Conservation (phyloP, 2,113 vertebrate species). For the Beaufortia kweichowensis region DNA sequence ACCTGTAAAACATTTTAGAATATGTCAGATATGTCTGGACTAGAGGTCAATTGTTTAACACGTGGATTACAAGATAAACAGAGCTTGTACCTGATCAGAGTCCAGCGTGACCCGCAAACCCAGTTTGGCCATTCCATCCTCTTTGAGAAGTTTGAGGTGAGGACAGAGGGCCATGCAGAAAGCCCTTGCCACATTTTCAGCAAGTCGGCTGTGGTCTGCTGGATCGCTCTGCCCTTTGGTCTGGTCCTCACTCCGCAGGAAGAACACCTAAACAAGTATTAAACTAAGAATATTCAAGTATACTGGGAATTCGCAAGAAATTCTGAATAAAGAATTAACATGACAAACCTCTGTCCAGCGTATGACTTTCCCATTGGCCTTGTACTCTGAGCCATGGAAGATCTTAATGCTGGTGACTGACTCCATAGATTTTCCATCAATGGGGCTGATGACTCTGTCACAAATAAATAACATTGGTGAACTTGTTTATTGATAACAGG, state of each 20-base stretch:
- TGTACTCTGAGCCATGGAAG: constrained; percentile 96
- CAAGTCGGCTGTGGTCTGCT: constrained; percentile 93
- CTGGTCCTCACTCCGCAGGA: constrained; percentile 92
- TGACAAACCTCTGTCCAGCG: constrained; percentile 94
- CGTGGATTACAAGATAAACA: background rate
- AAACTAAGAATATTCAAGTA: background rate
- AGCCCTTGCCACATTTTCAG: constrained; percentile 92
- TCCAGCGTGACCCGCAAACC: constrained; percentile 92
- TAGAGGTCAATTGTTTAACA: background rate
- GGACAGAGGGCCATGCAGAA: constrained; percentile 94
- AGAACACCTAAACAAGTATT: constrained; percentile 83
- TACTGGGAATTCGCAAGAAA: background rate
- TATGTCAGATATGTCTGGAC: background rate
- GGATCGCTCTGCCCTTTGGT: constrained; percentile 87
- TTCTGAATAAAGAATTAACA: background rate
- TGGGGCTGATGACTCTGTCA: constrained; percentile 88
- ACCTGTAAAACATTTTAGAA: constrained; percentile 74
- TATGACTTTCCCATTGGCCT: constrained; percentile 96
- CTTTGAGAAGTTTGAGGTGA: constrained; percentile 93
- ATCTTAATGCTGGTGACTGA: constrained; percentile 96
- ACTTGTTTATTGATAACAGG: background rate
- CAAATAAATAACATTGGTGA: background rate
- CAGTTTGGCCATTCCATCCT: constrained; percentile 96
- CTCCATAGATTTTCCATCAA: constrained; percentile 96
- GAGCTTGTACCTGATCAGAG: constrained; percentile 87